Conservation (phyloP, 2,797 vertebrate genomes). For the Setipinna tenuifilis region DNA sequence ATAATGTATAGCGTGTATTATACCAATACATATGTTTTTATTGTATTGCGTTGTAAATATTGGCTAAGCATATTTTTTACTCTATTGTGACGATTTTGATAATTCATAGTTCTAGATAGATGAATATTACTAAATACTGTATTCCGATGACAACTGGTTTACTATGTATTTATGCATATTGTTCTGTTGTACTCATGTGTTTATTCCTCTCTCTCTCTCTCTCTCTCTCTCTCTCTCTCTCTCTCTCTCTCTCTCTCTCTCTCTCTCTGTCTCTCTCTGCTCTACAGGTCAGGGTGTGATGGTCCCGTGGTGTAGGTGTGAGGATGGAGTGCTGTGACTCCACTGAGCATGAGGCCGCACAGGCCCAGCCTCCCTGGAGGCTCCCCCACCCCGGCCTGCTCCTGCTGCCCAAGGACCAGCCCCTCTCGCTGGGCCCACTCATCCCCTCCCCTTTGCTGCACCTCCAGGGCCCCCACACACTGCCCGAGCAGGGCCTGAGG, state of each 20-base stretch:
- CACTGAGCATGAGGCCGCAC: conserved; percentile 85
- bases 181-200: conserved; percentile 41
- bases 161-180: neutral
- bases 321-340: conserved; percentile 93
- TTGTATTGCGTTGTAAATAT: too few species aligned
- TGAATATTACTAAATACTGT: too few species aligned
- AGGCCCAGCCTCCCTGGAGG: conserved; percentile 72
- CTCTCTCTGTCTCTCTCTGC: conserved; percentile 38
- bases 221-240: conserved; percentile 37
- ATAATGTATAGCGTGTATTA: neutral
- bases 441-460: conserved; percentile 64
- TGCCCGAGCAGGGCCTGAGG: conserved; percentile 46
- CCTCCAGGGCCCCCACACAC: conserved; percentile 71
- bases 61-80: too few species aligned
- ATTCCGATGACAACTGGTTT: neutral
- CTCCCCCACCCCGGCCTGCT: conserved; percentile 83
- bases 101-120: too few species aligned
- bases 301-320: conserved; percentile 82
- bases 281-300: conserved; percentile 84
- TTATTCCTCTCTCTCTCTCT: conserved; percentile 43
- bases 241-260: conserved; percentile 51
- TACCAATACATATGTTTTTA: neutral
- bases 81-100: neutral
- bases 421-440: conserved; percentile 64
- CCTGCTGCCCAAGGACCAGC: conserved; percentile 67